These are phyloP conservation scores for Acholoe squamosa DNA, from an alignment of 2,888 invertebrate species.

Conservation along the genomic window DNA sequence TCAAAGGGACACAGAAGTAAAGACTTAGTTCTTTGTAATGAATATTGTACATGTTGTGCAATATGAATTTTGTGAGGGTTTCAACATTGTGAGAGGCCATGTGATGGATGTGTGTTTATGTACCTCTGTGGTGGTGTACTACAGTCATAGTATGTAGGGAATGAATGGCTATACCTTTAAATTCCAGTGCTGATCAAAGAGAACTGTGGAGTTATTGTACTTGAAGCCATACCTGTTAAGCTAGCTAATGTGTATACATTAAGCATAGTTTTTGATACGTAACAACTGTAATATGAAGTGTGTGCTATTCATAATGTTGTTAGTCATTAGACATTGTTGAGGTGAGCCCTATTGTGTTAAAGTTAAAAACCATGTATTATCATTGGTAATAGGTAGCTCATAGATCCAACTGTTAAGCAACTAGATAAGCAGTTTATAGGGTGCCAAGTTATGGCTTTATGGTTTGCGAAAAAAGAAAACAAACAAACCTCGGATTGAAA, in stretches of 20 bases:
- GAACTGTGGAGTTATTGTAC: background rate
- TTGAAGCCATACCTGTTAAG: background rate
- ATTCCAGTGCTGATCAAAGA: background rate
- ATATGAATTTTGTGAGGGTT: background rate
- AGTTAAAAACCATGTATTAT: background rate
- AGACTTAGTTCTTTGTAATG: background rate
- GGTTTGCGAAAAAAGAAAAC: too few species aligned
- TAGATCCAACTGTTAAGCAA: too few species aligned
- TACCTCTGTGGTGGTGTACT: background rate
- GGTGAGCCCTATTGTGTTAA: background rate
- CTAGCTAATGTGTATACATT: background rate
- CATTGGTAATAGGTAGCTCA: too few species aligned
- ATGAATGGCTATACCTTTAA: background rate
- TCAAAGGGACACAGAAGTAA: background rate
- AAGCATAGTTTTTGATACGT: background rate
- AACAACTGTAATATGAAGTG: background rate
- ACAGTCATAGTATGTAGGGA: background rate
- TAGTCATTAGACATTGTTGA: background rate
- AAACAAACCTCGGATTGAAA: too few species aligned
- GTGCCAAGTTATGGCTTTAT: too few species aligned
- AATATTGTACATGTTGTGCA: background rate
- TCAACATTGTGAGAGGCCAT: conserved; percentile 27
- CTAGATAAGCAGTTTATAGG: too few species aligned
- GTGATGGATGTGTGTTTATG: background rate
- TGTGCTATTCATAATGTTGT: background rate